Conservation (phyloP, 1,140 invertebrate species). For the Cyclargus thomasi region DNA sequence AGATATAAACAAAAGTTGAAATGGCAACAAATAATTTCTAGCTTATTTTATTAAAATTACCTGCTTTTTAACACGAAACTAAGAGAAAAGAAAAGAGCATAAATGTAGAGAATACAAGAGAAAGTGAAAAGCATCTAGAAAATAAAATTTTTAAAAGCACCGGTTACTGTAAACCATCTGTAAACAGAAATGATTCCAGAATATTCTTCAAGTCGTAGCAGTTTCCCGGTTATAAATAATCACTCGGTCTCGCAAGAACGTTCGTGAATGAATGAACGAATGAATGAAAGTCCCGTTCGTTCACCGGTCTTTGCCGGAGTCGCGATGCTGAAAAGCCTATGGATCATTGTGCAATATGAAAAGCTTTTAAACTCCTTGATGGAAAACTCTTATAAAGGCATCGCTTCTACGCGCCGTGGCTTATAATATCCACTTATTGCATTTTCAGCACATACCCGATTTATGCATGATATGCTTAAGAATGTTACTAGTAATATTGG, state of each 20-base stretch:
- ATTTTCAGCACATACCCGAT: background rate
- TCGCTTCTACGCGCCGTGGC: background rate
- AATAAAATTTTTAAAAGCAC: too few species aligned
- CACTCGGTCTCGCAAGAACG: background rate
- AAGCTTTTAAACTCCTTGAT: constrained; percentile 14
- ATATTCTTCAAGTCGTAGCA: background rate
- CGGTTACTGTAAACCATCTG: too few species aligned
- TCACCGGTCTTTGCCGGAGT: background rate
- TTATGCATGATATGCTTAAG: background rate
- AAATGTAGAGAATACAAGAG: too few species aligned
- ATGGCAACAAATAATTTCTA: too few species aligned
- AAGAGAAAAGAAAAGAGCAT: too few species aligned
- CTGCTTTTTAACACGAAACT: too few species aligned
- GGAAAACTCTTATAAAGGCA: constrained; percentile 12
- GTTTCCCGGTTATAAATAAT: constrained; percentile 3
- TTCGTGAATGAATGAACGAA: constrained; percentile 7
- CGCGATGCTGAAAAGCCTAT: constrained; percentile 17
- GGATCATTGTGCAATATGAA: constrained; percentile 18
- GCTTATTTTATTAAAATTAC: too few species aligned
- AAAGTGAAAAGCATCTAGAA: too few species aligned
- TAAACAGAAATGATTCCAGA: too few species aligned
- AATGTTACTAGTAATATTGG: too few species aligned
- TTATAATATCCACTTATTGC: background rate
- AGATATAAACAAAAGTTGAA: too few species aligned
- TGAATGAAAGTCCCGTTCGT: background rate